Evolutionary conservation across 2,888 invertebrate genomes (phyloP).

Genomic region (Euzetes globulus): DNA sequence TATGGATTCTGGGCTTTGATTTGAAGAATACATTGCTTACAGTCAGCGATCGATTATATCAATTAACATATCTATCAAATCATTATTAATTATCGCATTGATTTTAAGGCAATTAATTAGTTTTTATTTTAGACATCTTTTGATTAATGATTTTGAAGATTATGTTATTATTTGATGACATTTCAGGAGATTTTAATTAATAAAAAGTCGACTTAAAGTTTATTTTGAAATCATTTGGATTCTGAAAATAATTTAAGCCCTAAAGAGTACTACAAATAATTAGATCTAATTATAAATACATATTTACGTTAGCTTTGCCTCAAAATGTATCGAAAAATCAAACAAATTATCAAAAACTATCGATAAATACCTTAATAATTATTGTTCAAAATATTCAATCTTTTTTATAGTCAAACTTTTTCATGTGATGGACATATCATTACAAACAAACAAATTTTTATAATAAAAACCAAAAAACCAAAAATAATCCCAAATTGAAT

Average conservation of each 20-base stretch:
- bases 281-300: background rate
- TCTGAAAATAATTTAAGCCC: background rate
- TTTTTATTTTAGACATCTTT: too few relatives aligned
- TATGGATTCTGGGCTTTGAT: too few relatives aligned
- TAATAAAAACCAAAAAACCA: background rate
- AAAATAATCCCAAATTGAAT: constrained; percentile 7
- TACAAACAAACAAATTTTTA: constrained; percentile 4
- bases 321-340: background rate
- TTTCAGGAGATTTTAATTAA: too few relatives aligned
- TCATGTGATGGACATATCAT: constrained; percentile 26
- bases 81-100: background rate
- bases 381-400: background rate
- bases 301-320: constrained; percentile 1
- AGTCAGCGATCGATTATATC: background rate
- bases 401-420: constrained; percentile 12
- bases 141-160: too few relatives aligned
- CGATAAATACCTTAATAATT: too few relatives aligned
- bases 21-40: too few relatives aligned
- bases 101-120: background rate
- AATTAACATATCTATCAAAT: background rate
- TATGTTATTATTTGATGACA: too few relatives aligned
- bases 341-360: too few relatives aligned
- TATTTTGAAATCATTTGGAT: too few relatives aligned
- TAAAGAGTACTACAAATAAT: background rate
- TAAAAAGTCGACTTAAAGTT: too few relatives aligned